Base-by-base conservation (phyloP, 2,797 vertebrate species). In the Hafferia zeledoni region DNA sequence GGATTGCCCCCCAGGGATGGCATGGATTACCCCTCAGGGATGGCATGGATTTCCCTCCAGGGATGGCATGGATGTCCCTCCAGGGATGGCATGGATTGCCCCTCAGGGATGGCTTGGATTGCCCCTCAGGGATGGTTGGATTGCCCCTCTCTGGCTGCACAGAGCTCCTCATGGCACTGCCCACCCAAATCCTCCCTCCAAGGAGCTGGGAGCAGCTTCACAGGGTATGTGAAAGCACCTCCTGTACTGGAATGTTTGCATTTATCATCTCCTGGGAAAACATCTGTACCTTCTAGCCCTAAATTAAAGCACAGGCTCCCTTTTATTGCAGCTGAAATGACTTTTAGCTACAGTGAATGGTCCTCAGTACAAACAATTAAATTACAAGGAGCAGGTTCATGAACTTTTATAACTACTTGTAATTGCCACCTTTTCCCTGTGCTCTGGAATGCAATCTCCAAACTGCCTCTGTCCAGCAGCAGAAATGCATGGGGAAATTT, bases 401-500 rank as follows among this genome's bases (percentile, higher is more conserved):
- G 33, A 50, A 61, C 57, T 64, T 63, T 13, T 35, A 6, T 24
- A 24, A 35, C 33, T 31, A 0, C 17, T n/a, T 33, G 2, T 6
- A 47, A 60, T 57, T 63, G 52, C n/a, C 64, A 52, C 44, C 43
- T 63, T 33, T 80, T 67, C 46, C 43, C 18, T 24, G 39, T 49
- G 41, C 46, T 63, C 39, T 57, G 8, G 11, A 12, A 2, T 0
- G 0, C 52, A 8, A 0, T 30, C 35, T 49, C 7, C 2, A 64
- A 1, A 27, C 3, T 19, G 35, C 10, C 67, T 75, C 11, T 52
- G 74, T 22, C 75, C 71, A 1, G 61, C 47, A 69, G 55, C 83
- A 20, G 59, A 33, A 57, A 15, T 6, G 28, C 60, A 19, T 5
- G 61, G 57, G 10, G 39, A 4, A 5, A 6, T 5, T 16, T n/a